Conservation (phyloP, 2,113 vertebrate genomes). For the Coryphaenoides rupestris region DNA sequence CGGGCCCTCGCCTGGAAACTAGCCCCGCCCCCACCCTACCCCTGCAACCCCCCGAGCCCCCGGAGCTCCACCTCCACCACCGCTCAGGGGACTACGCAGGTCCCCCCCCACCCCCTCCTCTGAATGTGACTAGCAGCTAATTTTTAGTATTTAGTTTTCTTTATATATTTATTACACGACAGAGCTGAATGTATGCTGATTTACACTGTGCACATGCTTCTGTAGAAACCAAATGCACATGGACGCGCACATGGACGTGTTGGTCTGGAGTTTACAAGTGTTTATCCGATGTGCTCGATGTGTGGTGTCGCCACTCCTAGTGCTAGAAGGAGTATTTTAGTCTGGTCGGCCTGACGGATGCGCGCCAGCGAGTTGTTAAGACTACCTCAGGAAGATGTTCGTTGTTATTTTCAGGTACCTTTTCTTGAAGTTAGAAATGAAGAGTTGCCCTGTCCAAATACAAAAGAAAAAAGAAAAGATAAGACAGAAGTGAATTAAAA, state of each 20-base stretch:
- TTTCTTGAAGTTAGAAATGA: slow-evolving; percentile 62
- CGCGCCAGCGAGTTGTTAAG: slow-evolving; percentile 72
- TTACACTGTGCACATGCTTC: slow-evolving; percentile 95
- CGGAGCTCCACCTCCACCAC: slow-evolving; percentile 22
- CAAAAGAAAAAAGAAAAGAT: slow-evolving; percentile 24
- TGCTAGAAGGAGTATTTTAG: slow-evolving; percentile 78
- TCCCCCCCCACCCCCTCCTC: slow-evolving; percentile 63
- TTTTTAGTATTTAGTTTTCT: slow-evolving; percentile 75
- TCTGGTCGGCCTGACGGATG: slow-evolving; percentile 74
- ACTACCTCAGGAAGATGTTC: slow-evolving; percentile 92
- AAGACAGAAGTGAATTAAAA: too few species aligned
- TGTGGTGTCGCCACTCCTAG: slow-evolving; percentile 89
- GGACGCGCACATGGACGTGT: slow-evolving; percentile 83
- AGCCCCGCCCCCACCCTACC: slow-evolving; percentile 42
- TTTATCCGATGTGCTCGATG: slow-evolving; percentile 89
- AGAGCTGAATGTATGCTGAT: slow-evolving; percentile 99
- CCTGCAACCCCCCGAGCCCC: neutral
- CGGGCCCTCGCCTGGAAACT: slow-evolving; percentile 70
- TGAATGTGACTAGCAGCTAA: slow-evolving; percentile 85
- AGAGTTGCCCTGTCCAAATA: slow-evolving; percentile 69
- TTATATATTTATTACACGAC: slow-evolving; percentile 99
- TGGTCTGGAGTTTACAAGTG: slow-evolving; percentile 91
- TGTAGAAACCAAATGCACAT: slow-evolving; percentile 87
- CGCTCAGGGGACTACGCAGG: slow-evolving; percentile 31
- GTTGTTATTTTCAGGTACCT: slow-evolving; percentile 70